Evolutionary conservation across 2,797 vertebrate species (phyloP).

Genomic region (Glossophaga mutica): DNA sequence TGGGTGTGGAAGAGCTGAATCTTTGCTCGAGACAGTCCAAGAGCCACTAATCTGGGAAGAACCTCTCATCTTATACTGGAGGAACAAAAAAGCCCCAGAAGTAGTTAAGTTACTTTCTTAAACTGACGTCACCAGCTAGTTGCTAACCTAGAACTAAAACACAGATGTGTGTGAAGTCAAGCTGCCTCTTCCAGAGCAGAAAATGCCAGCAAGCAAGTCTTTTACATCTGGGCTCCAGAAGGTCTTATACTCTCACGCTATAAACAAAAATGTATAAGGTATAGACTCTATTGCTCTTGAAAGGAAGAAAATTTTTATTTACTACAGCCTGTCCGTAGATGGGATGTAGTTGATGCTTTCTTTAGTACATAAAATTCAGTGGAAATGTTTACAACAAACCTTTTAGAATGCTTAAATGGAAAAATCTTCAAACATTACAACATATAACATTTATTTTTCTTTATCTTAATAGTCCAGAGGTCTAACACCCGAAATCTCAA

Average conservation of each 20-base stretch:
- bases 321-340: background rate
- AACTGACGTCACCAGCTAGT: background rate
- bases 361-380: background rate
- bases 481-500: background rate
- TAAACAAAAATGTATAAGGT: background rate
- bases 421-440: background rate
- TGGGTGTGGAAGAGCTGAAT: background rate
- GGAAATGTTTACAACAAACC: background rate
- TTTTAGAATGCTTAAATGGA: slow-evolving; percentile 1
- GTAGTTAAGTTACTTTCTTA: background rate
- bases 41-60: background rate
- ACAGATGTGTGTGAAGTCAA: background rate
- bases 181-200: background rate
- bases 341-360: background rate
- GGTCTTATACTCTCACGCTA: background rate
- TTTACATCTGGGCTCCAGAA: background rate
- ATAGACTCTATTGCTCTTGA: background rate
- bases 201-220: background rate
- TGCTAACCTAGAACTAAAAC: background rate
- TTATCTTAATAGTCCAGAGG: background rate
- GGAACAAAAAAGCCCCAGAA: background rate
- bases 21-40: background rate
- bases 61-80: background rate
- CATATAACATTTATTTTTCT: background rate
- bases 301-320: background rate